Base-by-base conservation (phyloP, 1,140 invertebrate species). In the Apis laboriosa region DNA sequence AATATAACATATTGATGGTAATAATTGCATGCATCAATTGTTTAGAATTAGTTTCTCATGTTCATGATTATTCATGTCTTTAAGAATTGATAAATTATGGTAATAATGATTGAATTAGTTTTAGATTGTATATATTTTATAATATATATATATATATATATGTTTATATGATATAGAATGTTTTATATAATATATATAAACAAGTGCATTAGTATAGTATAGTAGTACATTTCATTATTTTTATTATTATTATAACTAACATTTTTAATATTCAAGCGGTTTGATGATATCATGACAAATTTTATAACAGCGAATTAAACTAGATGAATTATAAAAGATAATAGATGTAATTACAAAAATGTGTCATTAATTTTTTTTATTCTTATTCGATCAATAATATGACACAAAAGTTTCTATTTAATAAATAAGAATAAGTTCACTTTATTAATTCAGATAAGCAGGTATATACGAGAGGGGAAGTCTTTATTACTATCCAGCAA, bases 401-500 rank as follows among this genome's bases (percentile, higher is more conserved):
- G 55, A 43, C 5, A 17, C 17, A 7, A 43, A 13, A 77, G 61
- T 24, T 28, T 68, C 53, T 55, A 43, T 51, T 82, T 67, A 68
- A 66, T 77, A 77, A 75, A n/a, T 63, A 28, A 15, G 19, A 60
- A 43, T 17, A 83, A 83, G 21, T 77, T 56, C 12, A 64, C 51
- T 34, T 60, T 51, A 64, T 74, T 78, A 85, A 84, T 86, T 86
- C 73, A 49, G 24, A 51, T 76, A 58, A 82, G 28, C n/a, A 76
- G 56, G 21, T 76, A 79, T 74, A 49, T 87, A 79, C 76, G 79
- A 75, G 49, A 56, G 53, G 28, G 76, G 28, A 76, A 83, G 76
- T 53, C 71, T 84, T 43, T 85, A 79, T 80, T 80, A 73, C 84
- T 70, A 83, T 86, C 73, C 77, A 43, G 77, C 67, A 67, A 70